Evolutionary conservation across 2,888 invertebrate genomes (phyloP).

Genomic region (Oligia fasciuncula): DNA sequence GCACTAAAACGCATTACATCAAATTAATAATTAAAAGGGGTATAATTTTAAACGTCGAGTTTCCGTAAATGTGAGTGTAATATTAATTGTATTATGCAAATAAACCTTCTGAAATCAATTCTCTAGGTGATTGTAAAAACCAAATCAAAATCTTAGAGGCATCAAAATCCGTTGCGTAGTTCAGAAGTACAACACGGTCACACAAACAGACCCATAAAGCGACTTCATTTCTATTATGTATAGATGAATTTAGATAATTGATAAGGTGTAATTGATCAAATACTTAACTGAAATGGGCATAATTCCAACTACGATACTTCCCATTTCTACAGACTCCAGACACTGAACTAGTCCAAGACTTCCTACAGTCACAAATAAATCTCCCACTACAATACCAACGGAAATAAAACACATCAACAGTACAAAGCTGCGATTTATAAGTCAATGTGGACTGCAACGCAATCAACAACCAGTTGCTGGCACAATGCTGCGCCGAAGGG

Average conservation of each 20-base stretch:
- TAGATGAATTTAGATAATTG: not conserved
- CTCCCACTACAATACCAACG: slow-evolving; percentile 46
- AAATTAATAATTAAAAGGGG: not conserved
- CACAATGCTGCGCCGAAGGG: slow-evolving; percentile 41
- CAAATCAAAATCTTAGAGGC: not conserved
- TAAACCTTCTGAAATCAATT: no score
- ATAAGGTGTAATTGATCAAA: not conserved
- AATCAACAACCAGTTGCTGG: slow-evolving; percentile 56
- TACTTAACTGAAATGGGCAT: slow-evolving; percentile 9
- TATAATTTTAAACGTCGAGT: not conserved
- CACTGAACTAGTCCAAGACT: slow-evolving; percentile 42
- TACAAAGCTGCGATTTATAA: slow-evolving; percentile 62
- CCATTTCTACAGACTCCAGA: slow-evolving; percentile 25
- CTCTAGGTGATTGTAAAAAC: not conserved
- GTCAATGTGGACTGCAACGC: slow-evolving; percentile 53
- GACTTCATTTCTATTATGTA: not conserved
- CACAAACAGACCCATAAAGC: not conserved
- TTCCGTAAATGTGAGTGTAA: not conserved
- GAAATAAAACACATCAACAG: slow-evolving; percentile 65
- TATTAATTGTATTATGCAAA: not conserved
- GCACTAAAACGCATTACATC: not conserved
- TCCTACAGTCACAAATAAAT: slow-evolving; percentile 50
- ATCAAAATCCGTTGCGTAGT: not conserved
- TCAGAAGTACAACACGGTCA: not conserved
- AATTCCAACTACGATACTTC: slow-evolving; percentile 19